Percentiles rank a stretch among this genome's conserved stretches.
Evolutionary conservation across 2,888 invertebrate species (phyloP).

Genomic region (Osmoderma eremita): DNA sequence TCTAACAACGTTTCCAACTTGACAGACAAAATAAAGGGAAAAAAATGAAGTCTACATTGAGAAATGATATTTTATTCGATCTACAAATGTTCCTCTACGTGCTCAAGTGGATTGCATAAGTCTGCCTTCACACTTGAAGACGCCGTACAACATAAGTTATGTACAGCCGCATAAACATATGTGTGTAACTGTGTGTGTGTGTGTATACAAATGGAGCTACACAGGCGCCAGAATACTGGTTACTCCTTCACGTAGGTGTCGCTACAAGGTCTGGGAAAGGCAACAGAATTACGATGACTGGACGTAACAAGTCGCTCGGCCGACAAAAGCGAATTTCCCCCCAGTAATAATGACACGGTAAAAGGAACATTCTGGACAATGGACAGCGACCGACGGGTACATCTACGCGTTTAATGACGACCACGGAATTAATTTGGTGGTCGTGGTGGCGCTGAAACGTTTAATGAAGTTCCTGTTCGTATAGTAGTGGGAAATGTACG

Average conservation of each 20-base stretch:
- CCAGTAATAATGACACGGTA: slow-evolving; percentile 21
- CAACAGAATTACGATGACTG: slow-evolving; percentile 25
- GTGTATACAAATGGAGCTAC: no score
- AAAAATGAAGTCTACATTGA: no score
- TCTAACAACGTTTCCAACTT: no score
- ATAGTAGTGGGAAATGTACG: background rate
- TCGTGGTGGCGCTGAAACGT: background rate
- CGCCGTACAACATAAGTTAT: no score
- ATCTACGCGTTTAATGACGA: slow-evolving; percentile 18
- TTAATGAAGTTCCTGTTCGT: slow-evolving; percentile 1
- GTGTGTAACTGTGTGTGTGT: no score
- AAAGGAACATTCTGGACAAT: slow-evolving; percentile 23
- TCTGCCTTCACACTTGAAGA: no score
- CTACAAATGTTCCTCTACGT: no score
- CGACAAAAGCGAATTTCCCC: slow-evolving; percentile 24
- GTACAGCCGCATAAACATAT: no score
- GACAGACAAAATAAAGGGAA: no score
- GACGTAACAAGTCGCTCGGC: slow-evolving; percentile 29
- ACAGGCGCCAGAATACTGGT: no score
- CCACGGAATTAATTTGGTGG: background rate
- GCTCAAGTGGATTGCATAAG: no score
- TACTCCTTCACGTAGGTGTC: slow-evolving; percentile 17
- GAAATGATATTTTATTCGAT: no score
- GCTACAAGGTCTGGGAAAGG: slow-evolving; percentile 14
- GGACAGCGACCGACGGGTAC: slow-evolving; percentile 22